These are phyloP conservation scores for Drosophila recens DNA, from an alignment of 2,888 invertebrate species.

Conservation along the genomic window DNA sequence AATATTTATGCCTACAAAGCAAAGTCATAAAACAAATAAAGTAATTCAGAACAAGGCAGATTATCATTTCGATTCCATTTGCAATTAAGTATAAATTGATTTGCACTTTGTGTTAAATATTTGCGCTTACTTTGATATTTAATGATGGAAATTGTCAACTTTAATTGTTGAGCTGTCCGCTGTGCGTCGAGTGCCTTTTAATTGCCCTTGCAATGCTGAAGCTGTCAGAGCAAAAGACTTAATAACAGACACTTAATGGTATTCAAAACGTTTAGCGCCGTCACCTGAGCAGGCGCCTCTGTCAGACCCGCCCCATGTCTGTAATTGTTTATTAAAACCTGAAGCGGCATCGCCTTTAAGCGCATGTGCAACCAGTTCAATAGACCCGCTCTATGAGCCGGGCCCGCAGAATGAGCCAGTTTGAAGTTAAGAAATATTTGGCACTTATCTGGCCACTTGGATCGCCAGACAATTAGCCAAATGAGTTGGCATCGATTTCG, in stretches of 20 bases:
- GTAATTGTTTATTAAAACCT: slow-evolving; percentile 41
- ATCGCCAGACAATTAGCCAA: slow-evolving; percentile 76
- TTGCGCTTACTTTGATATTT: background rate
- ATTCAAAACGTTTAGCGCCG: slow-evolving; percentile 67
- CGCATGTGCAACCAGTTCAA: slow-evolving; percentile 61
- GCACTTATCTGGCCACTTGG: slow-evolving; percentile 50
- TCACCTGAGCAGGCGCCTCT: slow-evolving; percentile 71
- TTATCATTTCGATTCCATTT: slow-evolving; percentile 8
- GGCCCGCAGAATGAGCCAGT: slow-evolving; percentile 5
- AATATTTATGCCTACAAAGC: slow-evolving; percentile 25
- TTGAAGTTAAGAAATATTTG: slow-evolving; percentile 28
- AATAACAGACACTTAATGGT: slow-evolving; percentile 65
- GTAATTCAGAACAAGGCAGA: slow-evolving; percentile 20
- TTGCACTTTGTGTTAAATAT: slow-evolving; percentile 1
- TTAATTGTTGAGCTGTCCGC: slow-evolving; percentile 34
- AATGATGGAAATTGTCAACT: slow-evolving; percentile 6
- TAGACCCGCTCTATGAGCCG: background rate
- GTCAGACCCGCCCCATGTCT: slow-evolving; percentile 29
- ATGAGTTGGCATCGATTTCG: slow-evolving; percentile 65
- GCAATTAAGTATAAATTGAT: slow-evolving; percentile 4
- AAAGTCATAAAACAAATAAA: slow-evolving; percentile 21
- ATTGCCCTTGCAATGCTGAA: slow-evolving; percentile 52
- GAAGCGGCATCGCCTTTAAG: slow-evolving; percentile 40
- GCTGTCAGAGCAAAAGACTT: slow-evolving; percentile 35
- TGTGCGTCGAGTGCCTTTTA: slow-evolving; percentile 47